Percentiles rank a stretch among this genome's conserved stretches.
These are phyloP conservation scores for Coenonympha arcania DNA, from an alignment of 2,888 invertebrate genomes.

Conservation along the genomic window DNA sequence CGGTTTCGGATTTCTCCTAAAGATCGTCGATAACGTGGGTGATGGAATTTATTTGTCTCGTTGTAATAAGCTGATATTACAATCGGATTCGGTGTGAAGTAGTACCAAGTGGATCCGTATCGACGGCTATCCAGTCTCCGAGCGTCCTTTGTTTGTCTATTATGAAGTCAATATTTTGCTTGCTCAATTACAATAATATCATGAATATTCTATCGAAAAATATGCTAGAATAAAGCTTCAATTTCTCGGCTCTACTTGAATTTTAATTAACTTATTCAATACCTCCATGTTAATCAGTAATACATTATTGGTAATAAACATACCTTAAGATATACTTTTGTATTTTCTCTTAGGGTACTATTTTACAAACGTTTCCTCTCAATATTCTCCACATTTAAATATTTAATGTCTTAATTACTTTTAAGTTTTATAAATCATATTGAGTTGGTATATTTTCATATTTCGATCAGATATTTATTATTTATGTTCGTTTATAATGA, in stretches of 20 bases:
- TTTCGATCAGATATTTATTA: conserved; percentile 4
- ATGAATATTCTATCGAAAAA: neutral
- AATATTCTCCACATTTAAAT: too few species aligned
- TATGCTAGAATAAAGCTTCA: neutral
- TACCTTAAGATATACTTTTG: too few species aligned
- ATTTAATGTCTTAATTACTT: conserved; percentile 1
- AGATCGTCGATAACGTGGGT: conserved; percentile 67
- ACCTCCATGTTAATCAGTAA: too few species aligned
- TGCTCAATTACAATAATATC: neutral
- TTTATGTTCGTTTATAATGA: conserved; percentile 7
- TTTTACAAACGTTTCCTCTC: neutral
- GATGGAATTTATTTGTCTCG: conserved; percentile 68
- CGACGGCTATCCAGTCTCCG: conserved; percentile 14
- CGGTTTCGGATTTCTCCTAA: conserved; percentile 71
- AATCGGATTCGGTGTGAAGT: conserved; percentile 57
- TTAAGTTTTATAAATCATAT: neutral
- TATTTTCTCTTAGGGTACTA: too few species aligned
- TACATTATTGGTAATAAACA: too few species aligned
- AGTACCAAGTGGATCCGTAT: conserved; percentile 46
- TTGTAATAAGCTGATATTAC: conserved; percentile 68
- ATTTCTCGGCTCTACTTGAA: neutral
- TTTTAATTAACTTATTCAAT: neutral
- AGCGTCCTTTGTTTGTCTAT: conserved; percentile 18
- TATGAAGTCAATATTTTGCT: neutral
- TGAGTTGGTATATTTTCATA: neutral